These are phyloP conservation scores for Opisthocomus hoazin DNA, from an alignment of 2,113 vertebrate species.

Conservation along the genomic window DNA sequence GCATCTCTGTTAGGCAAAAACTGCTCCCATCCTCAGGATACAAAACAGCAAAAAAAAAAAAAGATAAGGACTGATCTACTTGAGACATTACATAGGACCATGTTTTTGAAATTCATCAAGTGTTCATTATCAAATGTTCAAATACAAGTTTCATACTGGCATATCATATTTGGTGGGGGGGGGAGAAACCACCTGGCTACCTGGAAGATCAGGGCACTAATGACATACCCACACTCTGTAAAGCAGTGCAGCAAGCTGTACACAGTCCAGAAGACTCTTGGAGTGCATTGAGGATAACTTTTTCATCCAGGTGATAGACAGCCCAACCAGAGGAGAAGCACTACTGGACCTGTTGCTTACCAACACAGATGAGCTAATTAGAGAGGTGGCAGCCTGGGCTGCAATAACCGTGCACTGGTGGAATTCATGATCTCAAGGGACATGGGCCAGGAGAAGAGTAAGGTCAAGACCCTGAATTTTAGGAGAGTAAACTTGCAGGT, in stretches of 20 bases:
- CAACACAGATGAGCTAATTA: no score
- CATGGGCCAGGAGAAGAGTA: no score
- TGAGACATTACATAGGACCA: not conserved
- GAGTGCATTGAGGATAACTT: not conserved
- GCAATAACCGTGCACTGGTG: no score
- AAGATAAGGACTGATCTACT: not conserved
- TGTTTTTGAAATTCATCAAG: not conserved
- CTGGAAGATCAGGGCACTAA: not conserved
- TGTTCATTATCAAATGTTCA: not conserved
- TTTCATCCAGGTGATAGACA: no score
- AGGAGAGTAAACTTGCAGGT: no score
- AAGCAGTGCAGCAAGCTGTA: not conserved
- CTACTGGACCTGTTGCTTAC: no score
- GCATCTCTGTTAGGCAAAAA: not conserved
- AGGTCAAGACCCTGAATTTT: no score
- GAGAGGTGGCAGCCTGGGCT: no score
- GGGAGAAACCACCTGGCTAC: not conserved
- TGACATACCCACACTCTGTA: no score
- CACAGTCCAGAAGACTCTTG: not conserved
- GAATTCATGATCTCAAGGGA: no score
- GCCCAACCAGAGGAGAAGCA: no score
- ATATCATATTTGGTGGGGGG: not conserved
- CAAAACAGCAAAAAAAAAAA: not conserved
- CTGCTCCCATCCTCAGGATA: not conserved
- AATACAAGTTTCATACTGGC: not conserved